A percentile compares a stretch with the other conserved stretches of the same genome.
These are phyloP conservation scores for Ochotona princeps DNA, from an alignment of 2,113 vertebrate species.

Conservation along the genomic window DNA sequence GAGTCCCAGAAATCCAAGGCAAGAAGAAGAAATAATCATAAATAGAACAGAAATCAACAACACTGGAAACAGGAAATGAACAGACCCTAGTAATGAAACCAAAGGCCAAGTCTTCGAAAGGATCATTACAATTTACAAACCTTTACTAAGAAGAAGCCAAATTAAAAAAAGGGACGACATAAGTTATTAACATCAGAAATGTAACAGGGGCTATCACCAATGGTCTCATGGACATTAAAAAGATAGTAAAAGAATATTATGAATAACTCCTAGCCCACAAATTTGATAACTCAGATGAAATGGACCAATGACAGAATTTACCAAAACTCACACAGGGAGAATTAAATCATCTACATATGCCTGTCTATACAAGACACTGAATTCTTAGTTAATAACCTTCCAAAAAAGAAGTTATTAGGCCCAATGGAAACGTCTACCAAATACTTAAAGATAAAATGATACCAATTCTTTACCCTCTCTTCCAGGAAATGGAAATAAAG, in stretches of 20 bases:
- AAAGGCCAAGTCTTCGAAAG: slow-evolving; percentile 39
- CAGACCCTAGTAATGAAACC: slow-evolving; percentile 46
- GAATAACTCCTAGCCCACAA: background rate
- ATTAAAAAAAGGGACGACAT: slow-evolving; percentile 1
- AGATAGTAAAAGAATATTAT: background rate
- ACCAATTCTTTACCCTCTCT: background rate
- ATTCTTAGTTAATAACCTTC: slow-evolving; percentile 22
- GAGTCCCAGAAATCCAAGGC: background rate
- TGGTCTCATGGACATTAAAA: background rate
- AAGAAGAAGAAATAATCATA: slow-evolving; percentile 49
- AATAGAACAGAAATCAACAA: slow-evolving; percentile 33
- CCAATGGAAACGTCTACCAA: background rate
- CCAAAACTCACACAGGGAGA: slow-evolving; percentile 18
- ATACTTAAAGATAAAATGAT: slow-evolving; percentile 23
- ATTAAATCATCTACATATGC: background rate
- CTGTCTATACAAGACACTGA: background rate
- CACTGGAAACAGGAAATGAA: slow-evolving; percentile 41
- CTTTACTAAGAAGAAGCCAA: background rate
- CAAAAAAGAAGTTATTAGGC: background rate
- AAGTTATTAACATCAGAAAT: slow-evolving; percentile 27
- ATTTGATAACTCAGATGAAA: slow-evolving; percentile 37
- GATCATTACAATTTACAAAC: slow-evolving; percentile 31
- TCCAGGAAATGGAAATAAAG: background rate
- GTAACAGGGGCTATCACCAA: background rate
- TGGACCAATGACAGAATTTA: slow-evolving; percentile 34